Conservation (phyloP, 2,113 vertebrate species). For the Formicarius rufipectus region DNA sequence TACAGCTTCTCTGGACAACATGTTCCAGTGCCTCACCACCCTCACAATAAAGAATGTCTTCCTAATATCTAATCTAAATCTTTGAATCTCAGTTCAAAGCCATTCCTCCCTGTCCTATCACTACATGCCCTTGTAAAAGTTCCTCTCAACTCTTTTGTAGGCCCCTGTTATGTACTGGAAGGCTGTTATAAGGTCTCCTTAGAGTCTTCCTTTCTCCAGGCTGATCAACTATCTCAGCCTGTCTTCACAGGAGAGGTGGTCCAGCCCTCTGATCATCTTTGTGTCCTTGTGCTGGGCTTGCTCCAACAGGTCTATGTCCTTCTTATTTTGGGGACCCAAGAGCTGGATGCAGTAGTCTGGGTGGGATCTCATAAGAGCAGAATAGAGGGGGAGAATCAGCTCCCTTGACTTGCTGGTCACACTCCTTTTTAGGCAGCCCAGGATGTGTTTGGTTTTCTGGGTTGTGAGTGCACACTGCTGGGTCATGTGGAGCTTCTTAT, state of each 20-base stretch:
- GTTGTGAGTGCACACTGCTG: neutral
- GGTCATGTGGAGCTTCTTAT: neutral
- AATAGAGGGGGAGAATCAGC: rapidly evolving
- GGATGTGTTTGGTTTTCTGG: neutral
- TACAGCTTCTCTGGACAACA: neutral
- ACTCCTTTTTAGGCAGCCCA: neutral
- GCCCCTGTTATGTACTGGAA: neutral
- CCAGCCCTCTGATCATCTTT: neutral
- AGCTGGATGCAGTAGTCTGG: no score
- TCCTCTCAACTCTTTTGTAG: neutral
- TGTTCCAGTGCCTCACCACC: neutral
- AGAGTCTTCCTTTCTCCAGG: neutral
- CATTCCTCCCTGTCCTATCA: neutral
- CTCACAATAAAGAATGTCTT: neutral
- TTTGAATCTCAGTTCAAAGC: neutral
- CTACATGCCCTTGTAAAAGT: neutral
- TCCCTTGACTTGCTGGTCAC: rapidly evolving
- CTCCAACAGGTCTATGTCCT: neutral
- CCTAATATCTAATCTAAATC: neutral
- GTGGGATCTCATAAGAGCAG: neutral
- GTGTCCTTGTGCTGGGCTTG: neutral
- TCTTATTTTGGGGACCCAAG: neutral
- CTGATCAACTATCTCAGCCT: neutral
- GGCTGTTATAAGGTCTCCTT: neutral
- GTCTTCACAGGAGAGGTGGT: neutral